These are phyloP conservation scores for Macquaria australasica DNA, from an alignment of 2,113 vertebrate species.

Conservation along the genomic window DNA sequence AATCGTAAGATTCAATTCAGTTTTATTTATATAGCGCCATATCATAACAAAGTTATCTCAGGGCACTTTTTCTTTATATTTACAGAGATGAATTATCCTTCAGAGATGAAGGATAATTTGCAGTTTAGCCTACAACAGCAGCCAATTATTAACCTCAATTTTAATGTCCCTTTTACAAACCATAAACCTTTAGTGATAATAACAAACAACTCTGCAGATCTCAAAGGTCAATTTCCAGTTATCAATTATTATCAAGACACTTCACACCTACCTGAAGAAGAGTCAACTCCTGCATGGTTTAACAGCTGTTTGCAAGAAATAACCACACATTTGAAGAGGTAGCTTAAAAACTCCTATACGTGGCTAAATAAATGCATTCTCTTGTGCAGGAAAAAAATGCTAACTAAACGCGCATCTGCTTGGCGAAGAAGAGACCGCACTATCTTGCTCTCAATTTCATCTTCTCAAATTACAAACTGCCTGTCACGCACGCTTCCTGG, in stretches of 20 bases:
- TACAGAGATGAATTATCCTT: too few relatives aligned
- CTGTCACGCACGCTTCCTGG: slow-evolving; percentile 33
- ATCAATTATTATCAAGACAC: background rate
- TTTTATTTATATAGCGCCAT: too few relatives aligned
- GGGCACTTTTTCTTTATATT: too few relatives aligned
- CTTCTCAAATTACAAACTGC: background rate
- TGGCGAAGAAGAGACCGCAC: background rate
- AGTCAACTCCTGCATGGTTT: background rate
- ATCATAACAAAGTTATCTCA: too few relatives aligned
- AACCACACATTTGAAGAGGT: background rate
- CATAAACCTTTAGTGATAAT: background rate
- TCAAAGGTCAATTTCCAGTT: background rate
- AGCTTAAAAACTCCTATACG: background rate
- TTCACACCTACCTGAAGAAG: background rate
- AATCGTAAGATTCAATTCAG: too few relatives aligned
- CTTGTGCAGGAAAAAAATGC: background rate
- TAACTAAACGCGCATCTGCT: background rate
- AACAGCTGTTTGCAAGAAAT: background rate
- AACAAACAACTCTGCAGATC: background rate
- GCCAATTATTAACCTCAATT: background rate
- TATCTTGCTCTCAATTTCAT: background rate
- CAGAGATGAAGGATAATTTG: background rate
- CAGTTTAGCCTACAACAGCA: background rate
- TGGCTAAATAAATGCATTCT: background rate
- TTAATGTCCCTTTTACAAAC: background rate